Evolutionary conservation across 2,797 vertebrate genomes (phyloP), one percentile per base, ranked within the genome.

Genomic region (Chrysolophus pictus): DNA sequence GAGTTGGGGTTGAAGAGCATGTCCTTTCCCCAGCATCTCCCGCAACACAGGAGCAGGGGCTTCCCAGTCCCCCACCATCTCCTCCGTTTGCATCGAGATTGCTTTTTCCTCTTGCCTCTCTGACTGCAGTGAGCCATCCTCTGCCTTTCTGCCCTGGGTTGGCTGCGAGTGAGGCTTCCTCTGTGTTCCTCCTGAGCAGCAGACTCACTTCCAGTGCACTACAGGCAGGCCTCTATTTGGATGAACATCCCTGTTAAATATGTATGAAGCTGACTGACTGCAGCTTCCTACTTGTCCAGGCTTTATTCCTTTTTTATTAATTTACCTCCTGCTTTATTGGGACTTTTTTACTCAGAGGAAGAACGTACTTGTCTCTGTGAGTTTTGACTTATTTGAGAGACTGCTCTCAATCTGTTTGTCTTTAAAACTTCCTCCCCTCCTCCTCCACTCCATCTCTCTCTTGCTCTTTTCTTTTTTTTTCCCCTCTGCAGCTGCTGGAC

Each of bases 401-500:
- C 73, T 87, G 71, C 84, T 53, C 41, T 87, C 65, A 71, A 74
- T 87, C 62, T 88, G 75, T 46, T 82, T 8, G 2, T 75, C 60
- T 91, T 93, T 85, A 91, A 91, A 87, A 9, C 73, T 70, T 65
- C 55, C 41, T 89, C 83, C 76, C 83, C 79, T 92, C 89, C 87
- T 95, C 93, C 94, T 80, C 75, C 9, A 12, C 75, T 95, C 41
- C 67, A 33, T 77, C 65, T 85, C 53, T 44, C 46, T 88, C 72
- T 63, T 73, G 65, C 51, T 95, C 28, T 41, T 63, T 31, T 39
- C 26, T 17, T 42, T 51, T 49, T 63, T 62, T 76, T 62, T 19
- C 16, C 39, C 29, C 13, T 31, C 60, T 53, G 84, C 93, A 95
- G 94, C 95, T 94, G 95, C 94, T 86, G 85, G 94, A 94, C 89